A percentile compares a stretch with the other conserved stretches of the same genome.
Conservation (phyloP, 2,113 vertebrate species). For the Rhea pennata region DNA sequence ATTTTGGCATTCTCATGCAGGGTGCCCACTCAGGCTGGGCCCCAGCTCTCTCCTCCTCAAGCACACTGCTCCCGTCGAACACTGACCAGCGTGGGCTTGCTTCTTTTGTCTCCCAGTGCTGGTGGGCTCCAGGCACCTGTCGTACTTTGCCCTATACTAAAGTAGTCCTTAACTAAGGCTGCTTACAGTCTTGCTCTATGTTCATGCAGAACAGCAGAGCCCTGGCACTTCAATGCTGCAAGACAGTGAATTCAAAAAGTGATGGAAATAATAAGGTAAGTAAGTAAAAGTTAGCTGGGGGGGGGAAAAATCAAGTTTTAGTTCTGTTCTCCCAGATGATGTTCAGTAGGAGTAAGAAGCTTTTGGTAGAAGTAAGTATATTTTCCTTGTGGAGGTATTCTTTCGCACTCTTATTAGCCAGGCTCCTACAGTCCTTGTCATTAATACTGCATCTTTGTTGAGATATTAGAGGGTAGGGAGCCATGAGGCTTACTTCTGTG, state of each 20-base stretch:
- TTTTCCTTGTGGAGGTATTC: background rate
- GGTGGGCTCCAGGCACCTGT: too few relatives aligned
- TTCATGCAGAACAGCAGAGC: background rate
- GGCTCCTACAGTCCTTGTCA: background rate
- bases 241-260: background rate
- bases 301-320: background rate
- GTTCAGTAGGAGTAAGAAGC: too few relatives aligned
- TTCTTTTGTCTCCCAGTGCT: too few relatives aligned
- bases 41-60: too few relatives aligned
- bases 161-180: too few relatives aligned
- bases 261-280: background rate
- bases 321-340: background rate
- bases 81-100: background rate
- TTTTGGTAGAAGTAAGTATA: background rate
- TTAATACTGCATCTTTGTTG: background rate
- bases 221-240: background rate
- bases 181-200: background rate
- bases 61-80: background rate
- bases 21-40: too few relatives aligned
- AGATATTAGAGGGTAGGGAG: background rate
- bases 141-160: too few relatives aligned
- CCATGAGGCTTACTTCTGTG: background rate
- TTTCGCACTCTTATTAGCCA: background rate
- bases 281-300: background rate
- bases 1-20: too few relatives aligned